phyloP scores from a whole-genome alignment of 2,888 invertebrate species.

The Chironomus riparius region DNA sequence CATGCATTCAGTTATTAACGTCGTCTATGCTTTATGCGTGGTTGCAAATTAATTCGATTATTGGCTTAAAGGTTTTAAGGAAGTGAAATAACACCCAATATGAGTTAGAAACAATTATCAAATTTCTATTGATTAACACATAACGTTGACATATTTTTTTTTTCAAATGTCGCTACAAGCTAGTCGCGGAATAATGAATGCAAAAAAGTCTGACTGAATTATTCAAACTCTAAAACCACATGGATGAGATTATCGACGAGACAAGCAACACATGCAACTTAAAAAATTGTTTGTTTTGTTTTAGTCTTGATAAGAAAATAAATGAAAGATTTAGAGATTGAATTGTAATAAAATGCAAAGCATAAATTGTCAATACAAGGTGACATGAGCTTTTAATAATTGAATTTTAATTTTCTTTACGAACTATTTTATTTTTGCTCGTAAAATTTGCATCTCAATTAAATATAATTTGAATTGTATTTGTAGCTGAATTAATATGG shows the following conservation, averaged over 20 bases:
- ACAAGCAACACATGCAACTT: neutral
- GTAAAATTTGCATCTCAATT: neutral
- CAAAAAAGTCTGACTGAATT: neutral
- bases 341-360: neutral
- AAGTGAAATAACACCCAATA: neutral
- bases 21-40: neutral
- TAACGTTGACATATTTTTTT: too few relatives aligned
- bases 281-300: neutral
- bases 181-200: too few relatives aligned
- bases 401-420: neutral
- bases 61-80: neutral
- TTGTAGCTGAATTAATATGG: too few relatives aligned
- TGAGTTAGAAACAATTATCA: too few relatives aligned
- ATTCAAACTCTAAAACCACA: neutral
- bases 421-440: neutral
- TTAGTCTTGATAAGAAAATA: neutral
- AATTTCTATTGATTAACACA: too few relatives aligned
- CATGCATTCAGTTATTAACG: too few relatives aligned
- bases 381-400: neutral
- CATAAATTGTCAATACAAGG: neutral
- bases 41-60: slow-evolving; percentile 7
- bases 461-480: neutral
- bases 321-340: neutral
- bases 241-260: neutral
- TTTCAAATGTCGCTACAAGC: too few relatives aligned